A percentile compares a stretch with the other conserved stretches of the same genome.
Conservation (phyloP, 2,888 invertebrate genomes). For the Embidobia sp. region DNA sequence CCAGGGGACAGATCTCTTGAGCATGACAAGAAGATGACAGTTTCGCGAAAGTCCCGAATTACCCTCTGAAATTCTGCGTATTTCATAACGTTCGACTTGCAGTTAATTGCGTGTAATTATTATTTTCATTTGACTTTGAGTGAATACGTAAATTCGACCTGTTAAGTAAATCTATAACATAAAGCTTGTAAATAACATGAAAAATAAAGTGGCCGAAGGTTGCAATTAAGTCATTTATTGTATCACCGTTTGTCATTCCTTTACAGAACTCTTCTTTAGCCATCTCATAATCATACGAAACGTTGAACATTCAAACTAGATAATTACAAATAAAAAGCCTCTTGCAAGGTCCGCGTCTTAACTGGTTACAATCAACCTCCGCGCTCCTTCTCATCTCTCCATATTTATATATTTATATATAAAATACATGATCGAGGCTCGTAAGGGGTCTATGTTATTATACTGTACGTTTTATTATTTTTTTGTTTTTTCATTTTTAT, state of each 20-base stretch:
- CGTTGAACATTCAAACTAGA: constrained; percentile 78
- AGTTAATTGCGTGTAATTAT: too few relatives aligned
- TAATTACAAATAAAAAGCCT: constrained; percentile 80
- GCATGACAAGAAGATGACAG: too few relatives aligned
- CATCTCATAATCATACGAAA: constrained; percentile 77
- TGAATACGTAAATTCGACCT: too few relatives aligned
- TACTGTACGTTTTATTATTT: constrained; percentile 66
- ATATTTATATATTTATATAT: constrained; percentile 77
- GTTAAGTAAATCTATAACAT: too few relatives aligned
- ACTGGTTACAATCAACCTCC: constrained; percentile 73
- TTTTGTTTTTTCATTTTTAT: constrained; percentile 24
- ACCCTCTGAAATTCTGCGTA: too few relatives aligned
- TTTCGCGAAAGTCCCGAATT: too few relatives aligned
- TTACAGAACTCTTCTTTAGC: constrained; percentile 73
- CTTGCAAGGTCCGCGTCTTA: constrained; percentile 76
- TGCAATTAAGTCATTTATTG: constrained; percentile 72
- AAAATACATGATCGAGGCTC: constrained; percentile 81
- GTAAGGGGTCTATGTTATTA: constrained; percentile 74
- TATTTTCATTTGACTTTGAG: too few relatives aligned
- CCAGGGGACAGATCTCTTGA: too few relatives aligned
- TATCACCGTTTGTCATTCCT: constrained; percentile 72
- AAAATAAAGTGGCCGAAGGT: too few relatives aligned
- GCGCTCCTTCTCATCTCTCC: constrained; percentile 67
- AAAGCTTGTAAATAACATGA: too few relatives aligned
- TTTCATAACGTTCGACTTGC: too few relatives aligned